Evolutionary conservation across 2,888 invertebrate genomes (phyloP).

Genomic region (Busseola fusca): DNA sequence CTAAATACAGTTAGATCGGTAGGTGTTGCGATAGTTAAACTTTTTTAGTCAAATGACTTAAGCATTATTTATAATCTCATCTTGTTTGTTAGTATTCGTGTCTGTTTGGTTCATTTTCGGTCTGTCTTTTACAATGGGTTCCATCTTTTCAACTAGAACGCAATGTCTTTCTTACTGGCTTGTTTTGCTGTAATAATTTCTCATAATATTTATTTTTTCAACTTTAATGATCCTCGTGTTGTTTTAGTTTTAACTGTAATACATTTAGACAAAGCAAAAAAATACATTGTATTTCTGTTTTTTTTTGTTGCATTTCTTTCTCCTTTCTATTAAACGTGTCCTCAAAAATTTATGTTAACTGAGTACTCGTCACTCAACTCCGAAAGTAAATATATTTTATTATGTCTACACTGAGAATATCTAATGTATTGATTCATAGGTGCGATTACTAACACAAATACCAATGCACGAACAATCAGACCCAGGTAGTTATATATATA

Average conservation of each 20-base stretch:
- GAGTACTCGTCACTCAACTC: not conserved
- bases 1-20: slow-evolving; percentile 5
- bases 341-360: not conserved
- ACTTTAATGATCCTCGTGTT: not conserved
- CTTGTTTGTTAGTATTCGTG: not conserved
- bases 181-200: not conserved
- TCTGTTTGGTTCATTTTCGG: not conserved
- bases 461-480: not conserved
- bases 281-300: too few species aligned
- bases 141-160: not conserved
- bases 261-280: too few species aligned
- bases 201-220: too few species aligned
- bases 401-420: not conserved
- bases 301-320: not conserved
- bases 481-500: too few species aligned
- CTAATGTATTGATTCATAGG: not conserved
- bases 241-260: too few species aligned
- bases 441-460: not conserved
- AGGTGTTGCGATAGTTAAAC: not conserved
- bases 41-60: not conserved
- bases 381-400: not conserved
- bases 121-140: not conserved
- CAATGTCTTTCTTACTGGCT: too few species aligned
- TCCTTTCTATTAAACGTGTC: not conserved
- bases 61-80: not conserved